Conservation (phyloP, 2,113 vertebrate genomes). For the Xyliphius kryptos region DNA sequence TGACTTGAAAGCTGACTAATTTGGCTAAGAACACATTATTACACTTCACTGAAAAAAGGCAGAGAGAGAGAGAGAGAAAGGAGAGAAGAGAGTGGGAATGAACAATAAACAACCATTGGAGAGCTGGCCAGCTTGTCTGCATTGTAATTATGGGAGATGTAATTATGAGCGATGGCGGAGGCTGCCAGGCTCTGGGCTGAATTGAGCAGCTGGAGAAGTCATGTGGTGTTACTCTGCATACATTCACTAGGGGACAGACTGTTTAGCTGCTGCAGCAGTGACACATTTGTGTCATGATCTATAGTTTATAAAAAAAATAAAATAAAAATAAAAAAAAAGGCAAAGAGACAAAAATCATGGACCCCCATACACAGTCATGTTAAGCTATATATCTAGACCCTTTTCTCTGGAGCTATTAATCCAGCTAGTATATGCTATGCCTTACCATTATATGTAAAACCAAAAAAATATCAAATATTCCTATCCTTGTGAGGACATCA, state of each 20-base stretch:
- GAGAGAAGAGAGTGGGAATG: conserved; percentile 7
- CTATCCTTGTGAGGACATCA: too few species aligned
- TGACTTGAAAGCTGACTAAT: conserved; percentile 32
- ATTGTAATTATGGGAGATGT: conserved; percentile 19
- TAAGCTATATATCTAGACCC: too few species aligned
- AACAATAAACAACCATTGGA: conserved; percentile 24
- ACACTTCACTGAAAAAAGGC: neutral
- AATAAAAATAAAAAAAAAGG: too few species aligned
- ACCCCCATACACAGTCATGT: too few species aligned
- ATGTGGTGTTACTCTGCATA: conserved; percentile 25
- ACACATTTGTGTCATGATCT: too few species aligned
- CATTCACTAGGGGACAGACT: conserved; percentile 19
- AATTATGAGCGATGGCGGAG: conserved; percentile 24
- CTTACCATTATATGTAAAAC: too few species aligned
- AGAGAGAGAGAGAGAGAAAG: neutral
- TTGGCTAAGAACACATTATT: conserved; percentile 36
- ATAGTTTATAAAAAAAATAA: conserved; percentile 11
- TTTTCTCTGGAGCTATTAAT: too few species aligned
- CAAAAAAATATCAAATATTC: too few species aligned
- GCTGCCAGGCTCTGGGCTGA: conserved; percentile 21
- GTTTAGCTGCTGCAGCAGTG: conserved; percentile 2
- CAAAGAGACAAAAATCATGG: too few species aligned
- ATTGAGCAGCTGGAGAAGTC: conserved; percentile 31
- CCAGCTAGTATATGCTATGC: too few species aligned
- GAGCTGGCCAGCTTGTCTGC: conserved; percentile 18